A percentile compares a stretch with the other conserved stretches of the same genome.
These are phyloP conservation scores for Vultur gryphus DNA, from an alignment of 2,797 vertebrate genomes.

Conservation along the genomic window DNA sequence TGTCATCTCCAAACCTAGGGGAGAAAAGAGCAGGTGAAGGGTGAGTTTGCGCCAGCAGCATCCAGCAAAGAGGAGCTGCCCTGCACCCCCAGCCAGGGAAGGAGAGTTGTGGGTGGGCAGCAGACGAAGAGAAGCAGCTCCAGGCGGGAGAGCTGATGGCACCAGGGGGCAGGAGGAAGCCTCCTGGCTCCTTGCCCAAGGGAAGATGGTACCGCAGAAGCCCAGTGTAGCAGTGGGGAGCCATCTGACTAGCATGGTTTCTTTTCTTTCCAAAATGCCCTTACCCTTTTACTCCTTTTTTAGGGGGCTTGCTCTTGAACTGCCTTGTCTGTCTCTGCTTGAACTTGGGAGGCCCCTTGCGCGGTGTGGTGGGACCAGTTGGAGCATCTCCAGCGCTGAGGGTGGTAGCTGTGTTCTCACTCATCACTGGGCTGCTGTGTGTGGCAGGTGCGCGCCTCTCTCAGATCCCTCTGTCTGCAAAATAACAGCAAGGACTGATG, in stretches of 20 bases:
- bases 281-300: conserved; percentile 81
- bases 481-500: neutral
- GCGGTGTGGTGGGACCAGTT: conserved; percentile 71
- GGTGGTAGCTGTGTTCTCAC: conserved; percentile 43
- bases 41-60: neutral
- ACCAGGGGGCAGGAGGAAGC: neutral
- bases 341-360: conserved; percentile 82
- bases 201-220: neutral
- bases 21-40: neutral
- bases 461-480: conserved; percentile 43
- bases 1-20: conserved; percentile 92
- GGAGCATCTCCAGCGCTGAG: conserved; percentile 47
- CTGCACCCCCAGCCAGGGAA: neutral
- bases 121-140: neutral
- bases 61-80: neutral
- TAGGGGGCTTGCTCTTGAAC: conserved; percentile 86
- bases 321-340: conserved; percentile 83
- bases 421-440: conserved; percentile 48
- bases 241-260: neutral
- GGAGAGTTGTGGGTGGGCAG: neutral
- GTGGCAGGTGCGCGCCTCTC: neutral
- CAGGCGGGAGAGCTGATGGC: neutral
- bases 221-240: neutral
- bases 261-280: neutral
- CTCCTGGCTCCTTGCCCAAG: neutral